Evolutionary conservation across 2,797 vertebrate genomes (phyloP).

Genomic region (Lepus oiostolus): DNA sequence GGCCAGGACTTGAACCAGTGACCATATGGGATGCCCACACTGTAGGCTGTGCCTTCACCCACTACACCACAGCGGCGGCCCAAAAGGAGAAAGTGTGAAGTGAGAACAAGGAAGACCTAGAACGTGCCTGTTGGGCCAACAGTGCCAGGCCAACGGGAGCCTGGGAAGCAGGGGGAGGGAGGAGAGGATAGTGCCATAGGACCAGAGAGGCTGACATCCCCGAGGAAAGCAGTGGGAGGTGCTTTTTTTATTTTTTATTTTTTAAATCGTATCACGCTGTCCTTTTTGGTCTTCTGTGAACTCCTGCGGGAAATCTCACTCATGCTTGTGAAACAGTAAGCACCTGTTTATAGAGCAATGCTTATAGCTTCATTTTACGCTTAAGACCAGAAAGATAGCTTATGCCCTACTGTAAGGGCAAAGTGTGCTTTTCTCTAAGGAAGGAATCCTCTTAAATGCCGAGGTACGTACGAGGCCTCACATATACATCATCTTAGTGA

Average conservation of each 20-base stretch:
- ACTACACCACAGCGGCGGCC: no score
- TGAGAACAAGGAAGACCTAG: neutral
- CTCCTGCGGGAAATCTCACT: neutral
- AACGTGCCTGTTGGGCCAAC: neutral
- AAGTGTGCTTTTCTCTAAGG: neutral
- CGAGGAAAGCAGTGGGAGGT: neutral
- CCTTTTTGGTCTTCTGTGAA: no score
- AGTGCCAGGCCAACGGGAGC: neutral
- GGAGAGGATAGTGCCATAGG: neutral
- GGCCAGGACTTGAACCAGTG: no score
- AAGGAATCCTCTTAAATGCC: neutral
- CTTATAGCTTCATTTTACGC: neutral
- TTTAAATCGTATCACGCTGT: neutral
- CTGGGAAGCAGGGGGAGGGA: neutral
- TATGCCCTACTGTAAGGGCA: neutral
- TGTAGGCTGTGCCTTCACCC: no score
- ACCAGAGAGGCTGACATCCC: neutral
- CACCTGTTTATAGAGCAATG: neutral
- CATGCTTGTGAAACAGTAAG: constrained; percentile 7
- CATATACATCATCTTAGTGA: neutral
- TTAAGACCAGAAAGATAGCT: neutral
- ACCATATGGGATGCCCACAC: no score
- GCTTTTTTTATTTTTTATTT: no score
- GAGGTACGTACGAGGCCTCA: neutral
- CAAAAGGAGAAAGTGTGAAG: neutral